Evolutionary conservation across 1,140 invertebrate genomes (phyloP), one percentile per base, ranked within the genome.

Genomic region (Schmidtea mediterranea): DNA sequence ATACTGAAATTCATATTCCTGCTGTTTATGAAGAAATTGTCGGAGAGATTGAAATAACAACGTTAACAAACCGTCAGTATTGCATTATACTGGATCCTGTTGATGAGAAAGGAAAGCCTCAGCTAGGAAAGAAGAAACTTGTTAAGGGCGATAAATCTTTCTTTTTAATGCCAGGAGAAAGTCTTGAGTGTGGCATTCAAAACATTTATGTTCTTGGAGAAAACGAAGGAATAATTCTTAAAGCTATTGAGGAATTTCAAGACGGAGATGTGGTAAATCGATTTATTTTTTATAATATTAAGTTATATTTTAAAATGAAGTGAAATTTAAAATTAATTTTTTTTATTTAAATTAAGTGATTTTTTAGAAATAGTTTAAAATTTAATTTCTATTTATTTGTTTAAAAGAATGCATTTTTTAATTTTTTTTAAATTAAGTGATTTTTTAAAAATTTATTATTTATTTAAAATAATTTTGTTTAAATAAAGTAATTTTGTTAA

Each of bases 1-100:
- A 68, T 49, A 63, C 65, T 23, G 69, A 71, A 54, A 65, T 65
- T 13, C 68, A 69, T 52, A 71, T 71, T 50, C 70, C 70, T 22
- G 59, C 61, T 53, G 70, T 71, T 0, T 70, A 71, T 56, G 70
- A 70, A 55, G 59, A 68, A 57, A 58, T 71, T 6, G 57, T 69
- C 45, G 63, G 63, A 32, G 59, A 64, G 1, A 60, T 68, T 10
- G 54, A 62, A 45, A 68, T 70, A 23, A 70, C 62, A 2, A 68
- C 69, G 3, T 54, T 71, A 19, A 68, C 52, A 23, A 68, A 63
- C 51, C 52, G 68, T 15, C 65, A 71, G 46, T 71, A 71, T 49
- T 69, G 67, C 54, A 62, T 71, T 5, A 62, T 71, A 21, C 51
- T 69, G 9, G 62, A 71, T 53, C 70, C 70, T 19, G 57, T 63